These are phyloP conservation scores for Pagetopsis macropterus DNA, from an alignment of 2,797 vertebrate genomes.

Conservation along the genomic window DNA sequence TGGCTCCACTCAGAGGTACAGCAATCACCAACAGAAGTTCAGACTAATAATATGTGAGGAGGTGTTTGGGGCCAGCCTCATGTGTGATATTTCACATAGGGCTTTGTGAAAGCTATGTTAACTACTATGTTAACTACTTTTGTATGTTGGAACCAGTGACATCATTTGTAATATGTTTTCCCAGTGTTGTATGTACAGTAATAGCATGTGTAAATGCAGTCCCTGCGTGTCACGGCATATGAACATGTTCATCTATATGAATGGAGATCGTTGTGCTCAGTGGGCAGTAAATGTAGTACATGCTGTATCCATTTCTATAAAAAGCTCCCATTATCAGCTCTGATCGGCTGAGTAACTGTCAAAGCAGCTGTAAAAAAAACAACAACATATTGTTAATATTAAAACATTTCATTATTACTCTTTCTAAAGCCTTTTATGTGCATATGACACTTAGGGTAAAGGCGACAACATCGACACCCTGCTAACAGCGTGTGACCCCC, in stretches of 20 bases:
- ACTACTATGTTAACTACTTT: conserved; percentile 22
- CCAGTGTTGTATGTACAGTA: not conserved
- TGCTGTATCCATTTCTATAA: not conserved
- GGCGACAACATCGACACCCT: conserved; percentile 44
- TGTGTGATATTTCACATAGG: conserved; percentile 71
- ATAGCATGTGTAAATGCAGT: not conserved
- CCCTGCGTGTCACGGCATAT: not conserved
- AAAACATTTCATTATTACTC: not conserved
- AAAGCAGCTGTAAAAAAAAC: not conserved
- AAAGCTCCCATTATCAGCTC: not conserved
- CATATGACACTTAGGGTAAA: conserved; percentile 9
- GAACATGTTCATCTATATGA: conserved; percentile 17
- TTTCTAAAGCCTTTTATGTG: not conserved
- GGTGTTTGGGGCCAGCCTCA: conserved; percentile 37
- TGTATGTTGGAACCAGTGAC: conserved; percentile 21
- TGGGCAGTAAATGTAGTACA: not conserved
- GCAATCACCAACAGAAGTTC: conserved; percentile 8
- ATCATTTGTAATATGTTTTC: not conserved
- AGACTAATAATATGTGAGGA: conserved; percentile 40
- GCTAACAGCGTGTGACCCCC: conserved; percentile 39
- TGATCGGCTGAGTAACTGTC: not conserved
- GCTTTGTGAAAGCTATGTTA: conserved; percentile 42
- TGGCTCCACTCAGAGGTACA: not conserved
- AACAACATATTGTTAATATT: too few species aligned
- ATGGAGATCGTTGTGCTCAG: conserved; percentile 24